phyloP scores from a whole-genome alignment of 2,113 vertebrate species.

The Forbesichthys agassizii region DNA sequence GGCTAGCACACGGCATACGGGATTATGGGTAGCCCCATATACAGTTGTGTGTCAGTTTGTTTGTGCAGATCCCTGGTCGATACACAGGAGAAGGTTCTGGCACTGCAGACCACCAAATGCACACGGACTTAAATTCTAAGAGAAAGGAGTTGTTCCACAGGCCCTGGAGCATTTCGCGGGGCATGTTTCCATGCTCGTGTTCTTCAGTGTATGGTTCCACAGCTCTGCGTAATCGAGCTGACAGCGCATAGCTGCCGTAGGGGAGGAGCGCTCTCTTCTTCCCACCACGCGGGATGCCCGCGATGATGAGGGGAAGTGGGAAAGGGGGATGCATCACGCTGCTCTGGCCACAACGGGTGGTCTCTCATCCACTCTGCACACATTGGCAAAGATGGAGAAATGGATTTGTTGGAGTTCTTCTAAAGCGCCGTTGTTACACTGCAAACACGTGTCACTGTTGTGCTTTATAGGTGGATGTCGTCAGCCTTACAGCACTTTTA shows the following conservation, averaged over 20 bases:
- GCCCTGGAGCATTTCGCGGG: neutral
- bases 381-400: neutral
- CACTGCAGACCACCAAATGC: neutral
- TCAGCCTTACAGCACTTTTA: too few species aligned
- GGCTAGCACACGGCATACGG: too few species aligned
- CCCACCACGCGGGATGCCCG: neutral
- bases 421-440: neutral
- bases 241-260: neutral
- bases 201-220: neutral
- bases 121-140: neutral
- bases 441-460: neutral
- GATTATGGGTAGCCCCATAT: too few species aligned
- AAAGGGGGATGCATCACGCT: neutral
- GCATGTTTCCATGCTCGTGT: conserved; percentile 3
- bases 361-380: neutral
- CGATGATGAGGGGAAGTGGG: conserved; percentile 4
- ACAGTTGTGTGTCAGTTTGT: too few species aligned
- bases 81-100: too few species aligned
- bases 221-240: neutral
- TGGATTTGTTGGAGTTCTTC: neutral
- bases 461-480: too few species aligned
- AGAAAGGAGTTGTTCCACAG: neutral
- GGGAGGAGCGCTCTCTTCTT: neutral
- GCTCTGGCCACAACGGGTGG: neutral
- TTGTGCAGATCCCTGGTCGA: too few species aligned